Conservation (phyloP, 2,888 invertebrate species). For the Drosophila helvetica region DNA sequence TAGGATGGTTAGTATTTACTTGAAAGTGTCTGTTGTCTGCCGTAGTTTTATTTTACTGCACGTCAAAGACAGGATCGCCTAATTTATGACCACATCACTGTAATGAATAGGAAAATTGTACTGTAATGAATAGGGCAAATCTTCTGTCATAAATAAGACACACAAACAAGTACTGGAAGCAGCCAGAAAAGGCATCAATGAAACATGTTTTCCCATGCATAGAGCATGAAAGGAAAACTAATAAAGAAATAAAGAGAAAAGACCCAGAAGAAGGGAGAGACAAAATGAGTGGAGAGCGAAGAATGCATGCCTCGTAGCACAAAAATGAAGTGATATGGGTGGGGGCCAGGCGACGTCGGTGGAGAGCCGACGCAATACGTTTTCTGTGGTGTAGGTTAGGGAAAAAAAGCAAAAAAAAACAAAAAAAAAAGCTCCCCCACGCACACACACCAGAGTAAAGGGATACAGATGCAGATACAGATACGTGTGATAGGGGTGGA, state of each 20-base stretch:
- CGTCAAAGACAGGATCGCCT: neutral
- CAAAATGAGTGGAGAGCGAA: slow-evolving; percentile 12
- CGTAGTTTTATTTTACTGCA: neutral
- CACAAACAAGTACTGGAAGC: slow-evolving; percentile 4
- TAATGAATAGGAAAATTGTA: slow-evolving; percentile 21
- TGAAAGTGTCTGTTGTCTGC: no score
- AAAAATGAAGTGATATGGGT: slow-evolving; percentile 44
- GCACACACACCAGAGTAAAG: slow-evolving; percentile 20
- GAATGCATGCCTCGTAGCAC: slow-evolving; percentile 54
- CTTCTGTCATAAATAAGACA: slow-evolving; percentile 22
- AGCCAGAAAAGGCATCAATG: slow-evolving; percentile 57
- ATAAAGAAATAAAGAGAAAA: slow-evolving; percentile 33
- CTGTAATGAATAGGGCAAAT: slow-evolving; percentile 10
- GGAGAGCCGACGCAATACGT: slow-evolving; percentile 70
- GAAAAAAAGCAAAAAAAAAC: no score
- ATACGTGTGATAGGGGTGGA: neutral
- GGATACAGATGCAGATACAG: neutral
- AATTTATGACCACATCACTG: neutral
- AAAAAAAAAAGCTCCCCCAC: slow-evolving; percentile 50
- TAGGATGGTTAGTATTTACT: neutral
- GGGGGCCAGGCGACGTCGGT: slow-evolving; percentile 5
- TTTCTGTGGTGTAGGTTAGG: slow-evolving; percentile 76
- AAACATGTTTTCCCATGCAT: slow-evolving; percentile 41
- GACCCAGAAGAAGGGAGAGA: slow-evolving; percentile 20
- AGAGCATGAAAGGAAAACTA: slow-evolving; percentile 45